Conservation (phyloP, 2,113 vertebrate genomes). For the Galbula dea region DNA sequence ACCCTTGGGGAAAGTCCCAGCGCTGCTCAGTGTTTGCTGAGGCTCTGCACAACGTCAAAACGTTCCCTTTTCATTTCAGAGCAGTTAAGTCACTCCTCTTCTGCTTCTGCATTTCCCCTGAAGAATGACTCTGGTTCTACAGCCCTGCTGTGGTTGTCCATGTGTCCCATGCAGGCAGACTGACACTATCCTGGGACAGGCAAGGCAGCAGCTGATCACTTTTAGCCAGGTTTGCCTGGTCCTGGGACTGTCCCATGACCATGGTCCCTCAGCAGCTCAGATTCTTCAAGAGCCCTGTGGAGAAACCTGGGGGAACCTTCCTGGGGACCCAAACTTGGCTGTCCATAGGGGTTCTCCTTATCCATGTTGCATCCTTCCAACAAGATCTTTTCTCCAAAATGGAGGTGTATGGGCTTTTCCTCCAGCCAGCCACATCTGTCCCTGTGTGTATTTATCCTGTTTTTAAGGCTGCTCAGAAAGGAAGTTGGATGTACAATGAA, state of each 20-base stretch:
- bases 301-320: neutral
- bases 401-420: neutral
- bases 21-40: neutral
- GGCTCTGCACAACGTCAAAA: neutral
- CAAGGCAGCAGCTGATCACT: rapidly evolving
- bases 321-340: neutral
- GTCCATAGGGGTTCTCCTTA: rapidly evolving
- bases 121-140: neutral
- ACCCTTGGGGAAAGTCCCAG: neutral
- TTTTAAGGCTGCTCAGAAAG: neutral
- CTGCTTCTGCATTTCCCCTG: neutral
- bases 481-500: neutral
- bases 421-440: neutral
- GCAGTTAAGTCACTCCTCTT: neutral
- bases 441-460: rapidly evolving
- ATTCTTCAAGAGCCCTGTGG: neutral
- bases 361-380: neutral
- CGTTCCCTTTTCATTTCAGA: neutral
- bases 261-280: neutral
- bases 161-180: rapidly evolving
- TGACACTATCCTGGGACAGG: rapidly evolving
- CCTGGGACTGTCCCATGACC: neutral
- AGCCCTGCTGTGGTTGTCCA: rapidly evolving
- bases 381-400: neutral
- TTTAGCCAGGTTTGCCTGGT: neutral